phyloP scores from a whole-genome alignment of 2,797 vertebrate species.

The Rhyacichthys aspro region DNA sequence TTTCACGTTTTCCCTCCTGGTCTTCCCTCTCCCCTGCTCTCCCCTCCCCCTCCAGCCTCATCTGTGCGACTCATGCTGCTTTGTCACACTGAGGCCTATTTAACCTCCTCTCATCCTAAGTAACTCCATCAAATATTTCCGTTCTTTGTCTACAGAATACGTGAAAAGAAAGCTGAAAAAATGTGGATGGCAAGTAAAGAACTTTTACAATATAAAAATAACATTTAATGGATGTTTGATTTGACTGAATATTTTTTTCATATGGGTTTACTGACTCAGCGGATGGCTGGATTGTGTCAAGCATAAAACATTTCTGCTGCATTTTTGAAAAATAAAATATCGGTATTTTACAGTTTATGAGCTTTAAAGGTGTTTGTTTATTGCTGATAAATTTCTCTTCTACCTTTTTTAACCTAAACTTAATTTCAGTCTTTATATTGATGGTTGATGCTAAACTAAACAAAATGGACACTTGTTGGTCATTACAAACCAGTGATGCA shows the following conservation, averaged over 20 bases:
- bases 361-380: conserved; percentile 68
- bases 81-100: conserved; percentile 68
- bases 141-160: conserved; percentile 60
- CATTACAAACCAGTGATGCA: no score
- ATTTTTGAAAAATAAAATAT: conserved; percentile 96
- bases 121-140: conserved; percentile 68
- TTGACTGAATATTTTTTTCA: conserved; percentile 62
- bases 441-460: not conserved
- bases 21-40: not conserved
- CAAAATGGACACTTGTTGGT: not conserved
- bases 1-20: conserved; percentile 1
- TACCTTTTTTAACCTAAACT: not conserved
- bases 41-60: conserved; percentile 35
- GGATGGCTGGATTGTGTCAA: conserved; percentile 76
- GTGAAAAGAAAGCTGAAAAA: conserved; percentile 62
- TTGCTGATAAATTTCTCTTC: not conserved
- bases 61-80: conserved; percentile 61
- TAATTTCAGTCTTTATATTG: not conserved
- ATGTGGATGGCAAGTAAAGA: conserved; percentile 66
- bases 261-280: conserved; percentile 71
- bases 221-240: conserved; percentile 64
- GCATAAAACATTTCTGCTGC: conserved; percentile 87
- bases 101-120: conserved; percentile 72
- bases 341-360: conserved; percentile 91
- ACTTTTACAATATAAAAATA: conserved; percentile 64